Base-by-base conservation (phyloP, 2,797 vertebrate genomes). In the Scolopax bukidnonensis region DNA sequence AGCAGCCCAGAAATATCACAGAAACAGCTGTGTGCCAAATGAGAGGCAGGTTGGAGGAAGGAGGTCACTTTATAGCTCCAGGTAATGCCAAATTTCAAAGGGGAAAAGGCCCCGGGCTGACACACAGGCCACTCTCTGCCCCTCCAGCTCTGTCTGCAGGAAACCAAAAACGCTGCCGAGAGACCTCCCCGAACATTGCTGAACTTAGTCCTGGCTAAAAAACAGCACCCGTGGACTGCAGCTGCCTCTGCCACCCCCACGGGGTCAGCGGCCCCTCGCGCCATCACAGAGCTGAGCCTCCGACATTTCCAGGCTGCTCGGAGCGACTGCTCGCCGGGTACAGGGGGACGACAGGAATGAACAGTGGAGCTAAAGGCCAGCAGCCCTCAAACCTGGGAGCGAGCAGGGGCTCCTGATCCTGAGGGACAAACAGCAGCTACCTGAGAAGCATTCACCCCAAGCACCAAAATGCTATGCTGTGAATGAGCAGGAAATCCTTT, bases 1-100 rank as follows among this genome's bases (percentile, higher is more conserved):
- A 89, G 41, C 57, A 76, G 45, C 74, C 76, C 47, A 48, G 63
- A 89, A 92, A 86, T 61, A 75, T 16, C 56, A 28, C 56, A 32
- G 65, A 59, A 78, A 64, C 23, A 92, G 33, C 68, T 77, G 73
- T 24, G 25, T 38, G n/a, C 30, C 82, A 82, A 70, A 80, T 7
- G 40, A 79, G 77, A 90, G 30, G 24, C 14, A 56, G 40, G 12
- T 90, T 60, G 67, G 51, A 63, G 47, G 64, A 79, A 96, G 56
- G 47, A 90, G 53, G 25, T 57, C 71, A 64, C 32, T 91, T 67
- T 41, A 24, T 11, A 76, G 48, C 38, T 54, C 78, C 64, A 25
- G 8, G 1, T 77, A 87, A 85, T 3, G 5, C 13, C 4, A 1
- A 13, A 82, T 53, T 82, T 83, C 28, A 3, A 8, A 15, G 0